These are phyloP conservation scores for Knipowitschia caucasica DNA, from an alignment of 2,797 vertebrate genomes.

Conservation along the genomic window DNA sequence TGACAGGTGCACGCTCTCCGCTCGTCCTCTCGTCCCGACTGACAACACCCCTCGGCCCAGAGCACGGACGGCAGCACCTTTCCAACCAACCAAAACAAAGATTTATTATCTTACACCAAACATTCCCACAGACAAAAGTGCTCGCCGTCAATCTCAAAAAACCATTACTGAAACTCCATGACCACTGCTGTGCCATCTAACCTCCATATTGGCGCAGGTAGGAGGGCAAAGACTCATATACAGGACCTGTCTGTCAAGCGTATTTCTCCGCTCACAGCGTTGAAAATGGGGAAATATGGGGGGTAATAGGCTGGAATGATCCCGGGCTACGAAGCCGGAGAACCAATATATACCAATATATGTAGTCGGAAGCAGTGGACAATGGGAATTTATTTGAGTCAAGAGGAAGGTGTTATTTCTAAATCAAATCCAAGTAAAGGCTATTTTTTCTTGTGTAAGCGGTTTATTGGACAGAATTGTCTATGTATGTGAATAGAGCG, in stretches of 20 bases:
- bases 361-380: slow-evolving; percentile 18
- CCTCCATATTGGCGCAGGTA: slow-evolving; percentile 38
- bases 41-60: slow-evolving; percentile 17
- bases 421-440: slow-evolving; percentile 16
- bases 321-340: slow-evolving; percentile 15
- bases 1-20: slow-evolving; percentile 27
- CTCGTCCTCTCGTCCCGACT: slow-evolving; percentile 33
- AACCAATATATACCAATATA: slow-evolving; percentile 32
- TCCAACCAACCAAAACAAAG: slow-evolving; percentile 15
- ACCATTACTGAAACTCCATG: slow-evolving; percentile 35
- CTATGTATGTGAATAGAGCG: too few species aligned
- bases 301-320: slow-evolving; percentile 33
- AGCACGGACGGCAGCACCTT: slow-evolving; percentile 34
- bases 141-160: slow-evolving; percentile 16
- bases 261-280: slow-evolving; percentile 12
- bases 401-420: slow-evolving; percentile 12
- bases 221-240: slow-evolving; percentile 26
- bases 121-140: neutral
- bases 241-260: slow-evolving; percentile 37
- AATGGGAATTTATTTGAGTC: slow-evolving; percentile 14
- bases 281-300: slow-evolving; percentile 10
- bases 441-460: neutral
- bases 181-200: slow-evolving; percentile 29
- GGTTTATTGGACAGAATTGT: neutral
- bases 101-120: slow-evolving; percentile 31